Evolutionary conservation across 2,797 vertebrate genomes (phyloP).

Genomic region (Chrysolophus pictus): DNA sequence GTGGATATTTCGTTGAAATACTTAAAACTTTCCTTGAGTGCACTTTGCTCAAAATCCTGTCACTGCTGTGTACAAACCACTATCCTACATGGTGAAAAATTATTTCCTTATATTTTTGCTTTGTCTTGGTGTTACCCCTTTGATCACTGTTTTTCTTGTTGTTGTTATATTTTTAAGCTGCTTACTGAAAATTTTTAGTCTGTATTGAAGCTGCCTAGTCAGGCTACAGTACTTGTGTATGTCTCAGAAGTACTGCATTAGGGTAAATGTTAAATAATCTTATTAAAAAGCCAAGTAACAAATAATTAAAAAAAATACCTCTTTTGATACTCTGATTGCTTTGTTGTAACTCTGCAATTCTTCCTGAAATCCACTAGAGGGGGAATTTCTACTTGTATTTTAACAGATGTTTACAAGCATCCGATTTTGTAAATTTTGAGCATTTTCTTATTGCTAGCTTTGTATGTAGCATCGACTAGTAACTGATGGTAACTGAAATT

Average conservation of each 20-base stretch:
- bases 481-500: neutral
- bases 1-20: neutral
- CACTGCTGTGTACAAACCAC: neutral
- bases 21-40: neutral
- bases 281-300: neutral
- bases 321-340: neutral
- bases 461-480: neutral
- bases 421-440: neutral
- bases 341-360: constrained; percentile 11
- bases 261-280: neutral
- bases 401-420: neutral
- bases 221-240: neutral
- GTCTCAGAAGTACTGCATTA: neutral
- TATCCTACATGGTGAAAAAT: neutral
- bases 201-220: neutral
- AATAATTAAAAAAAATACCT: neutral
- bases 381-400: constrained; percentile 17
- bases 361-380: neutral
- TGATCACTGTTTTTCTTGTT: neutral
- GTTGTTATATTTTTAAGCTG: neutral
- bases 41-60: neutral
- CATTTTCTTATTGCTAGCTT: neutral
- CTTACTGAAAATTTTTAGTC: neutral
- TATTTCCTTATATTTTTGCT: neutral
- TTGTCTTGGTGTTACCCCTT: neutral